Evolutionary conservation across 2,888 invertebrate species (phyloP).

Genomic region (Cremastinae sp.): DNA sequence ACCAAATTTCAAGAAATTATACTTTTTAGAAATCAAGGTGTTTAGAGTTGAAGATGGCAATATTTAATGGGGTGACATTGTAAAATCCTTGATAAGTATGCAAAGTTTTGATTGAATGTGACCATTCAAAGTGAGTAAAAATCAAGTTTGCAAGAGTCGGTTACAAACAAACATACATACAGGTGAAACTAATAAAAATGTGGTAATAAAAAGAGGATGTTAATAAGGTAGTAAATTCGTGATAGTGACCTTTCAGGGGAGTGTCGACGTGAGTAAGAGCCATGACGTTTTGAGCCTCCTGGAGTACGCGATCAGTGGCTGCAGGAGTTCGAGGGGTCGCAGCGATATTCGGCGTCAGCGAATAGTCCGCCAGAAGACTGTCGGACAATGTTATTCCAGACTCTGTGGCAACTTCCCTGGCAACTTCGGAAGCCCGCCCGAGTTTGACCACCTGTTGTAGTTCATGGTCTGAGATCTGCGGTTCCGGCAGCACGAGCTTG

Average conservation of each 20-base stretch:
- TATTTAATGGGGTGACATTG: no score
- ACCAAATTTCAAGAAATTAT: no score
- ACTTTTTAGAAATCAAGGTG: no score
- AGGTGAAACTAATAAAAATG: no score
- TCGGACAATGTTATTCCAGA: constrained; percentile 90
- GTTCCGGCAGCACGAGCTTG: constrained; percentile 97
- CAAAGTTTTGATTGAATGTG: no score
- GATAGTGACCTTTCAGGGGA: constrained; percentile 91
- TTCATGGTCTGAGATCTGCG: constrained; percentile 97
- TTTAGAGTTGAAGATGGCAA: no score
- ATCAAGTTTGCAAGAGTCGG: no score
- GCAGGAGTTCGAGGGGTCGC: constrained; percentile 94
- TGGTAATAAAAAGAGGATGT: no score
- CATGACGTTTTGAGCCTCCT: constrained; percentile 99
- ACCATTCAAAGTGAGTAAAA: no score
- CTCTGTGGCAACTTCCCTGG: constrained; percentile 92
- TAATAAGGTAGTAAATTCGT: no score
- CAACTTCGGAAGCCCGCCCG: constrained; percentile 94
- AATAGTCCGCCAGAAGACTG: constrained; percentile 94
- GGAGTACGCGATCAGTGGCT: constrained; percentile 90
- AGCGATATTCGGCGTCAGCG: constrained; percentile 85
- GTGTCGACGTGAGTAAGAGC: constrained; percentile 98
- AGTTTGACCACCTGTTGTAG: constrained; percentile 95
- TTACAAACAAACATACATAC: no score
- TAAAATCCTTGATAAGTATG: no score